Conservation (phyloP, 2,888 invertebrate species). For the Callyntrura sp. region DNA sequence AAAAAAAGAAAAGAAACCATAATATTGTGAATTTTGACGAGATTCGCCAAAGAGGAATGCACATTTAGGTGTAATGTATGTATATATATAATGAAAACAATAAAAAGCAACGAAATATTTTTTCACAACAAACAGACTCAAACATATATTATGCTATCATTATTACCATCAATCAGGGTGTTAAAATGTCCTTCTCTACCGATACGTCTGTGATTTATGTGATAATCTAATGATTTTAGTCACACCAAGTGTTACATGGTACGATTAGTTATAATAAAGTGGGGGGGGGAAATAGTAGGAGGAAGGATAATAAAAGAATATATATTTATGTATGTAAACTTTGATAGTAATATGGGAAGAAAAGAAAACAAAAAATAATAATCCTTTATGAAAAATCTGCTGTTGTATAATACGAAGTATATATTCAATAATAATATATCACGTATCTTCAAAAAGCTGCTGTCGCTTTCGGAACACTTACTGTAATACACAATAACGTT, state of each 20-base stretch:
- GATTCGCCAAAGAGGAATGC: constrained; percentile 12
- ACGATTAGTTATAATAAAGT: background rate
- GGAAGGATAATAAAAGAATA: constrained; percentile 36
- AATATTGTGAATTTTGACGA: constrained; percentile 52
- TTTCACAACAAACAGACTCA: background rate
- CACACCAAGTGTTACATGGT: constrained; percentile 11
- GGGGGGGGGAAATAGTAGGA: constrained; percentile 32
- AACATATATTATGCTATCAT: background rate
- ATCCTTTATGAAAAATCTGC: constrained; percentile 27
- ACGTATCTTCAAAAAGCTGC: constrained; percentile 14
- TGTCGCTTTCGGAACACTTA: background rate
- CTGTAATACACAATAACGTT: constrained; percentile 14
- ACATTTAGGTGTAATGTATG: background rate
- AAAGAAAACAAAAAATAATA: constrained; percentile 32
- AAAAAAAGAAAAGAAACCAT: background rate
- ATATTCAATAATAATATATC: constrained; percentile 28
- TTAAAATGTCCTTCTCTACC: constrained; percentile 20
- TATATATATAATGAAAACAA: background rate
- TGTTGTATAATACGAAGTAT: constrained; percentile 3
- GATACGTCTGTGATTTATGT: constrained; percentile 1
- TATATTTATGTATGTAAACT: constrained; percentile 21
- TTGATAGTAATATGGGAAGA: constrained; percentile 32
- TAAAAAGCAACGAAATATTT: constrained; percentile 27
- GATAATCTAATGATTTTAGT: background rate
- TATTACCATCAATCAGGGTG: background rate